Conservation (phyloP, 2,113 vertebrate species). For the Capreolus pygargus region DNA sequence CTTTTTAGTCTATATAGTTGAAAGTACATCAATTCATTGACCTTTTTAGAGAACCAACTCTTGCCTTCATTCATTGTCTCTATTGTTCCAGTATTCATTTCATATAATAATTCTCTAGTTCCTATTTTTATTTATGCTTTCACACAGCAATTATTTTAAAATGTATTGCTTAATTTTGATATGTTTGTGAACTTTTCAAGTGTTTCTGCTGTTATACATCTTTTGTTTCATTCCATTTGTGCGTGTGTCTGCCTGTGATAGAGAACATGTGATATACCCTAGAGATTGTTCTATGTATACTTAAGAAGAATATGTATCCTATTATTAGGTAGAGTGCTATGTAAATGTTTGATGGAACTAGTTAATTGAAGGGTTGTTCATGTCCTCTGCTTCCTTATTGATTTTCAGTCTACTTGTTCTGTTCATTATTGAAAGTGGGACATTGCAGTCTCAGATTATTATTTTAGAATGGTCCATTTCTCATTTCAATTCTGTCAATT, state of each 20-base stretch:
- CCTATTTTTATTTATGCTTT: neutral
- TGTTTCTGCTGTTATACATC: neutral
- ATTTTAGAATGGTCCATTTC: neutral
- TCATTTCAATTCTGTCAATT: neutral
- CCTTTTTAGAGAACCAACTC: neutral
- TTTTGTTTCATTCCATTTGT: neutral
- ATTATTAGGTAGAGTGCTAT: neutral
- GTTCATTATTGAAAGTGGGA: neutral
- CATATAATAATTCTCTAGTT: neutral
- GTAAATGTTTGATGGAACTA: neutral
- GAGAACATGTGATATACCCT: neutral
- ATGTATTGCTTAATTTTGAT: neutral
- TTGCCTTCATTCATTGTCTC: neutral
- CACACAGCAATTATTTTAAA: neutral
- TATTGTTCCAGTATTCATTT: neutral
- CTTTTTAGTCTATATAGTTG: neutral
- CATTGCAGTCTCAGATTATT: neutral
- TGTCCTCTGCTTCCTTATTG: neutral
- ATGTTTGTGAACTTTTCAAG: neutral
- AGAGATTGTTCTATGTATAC: neutral
- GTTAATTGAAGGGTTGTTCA: neutral
- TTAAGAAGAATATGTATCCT: neutral
- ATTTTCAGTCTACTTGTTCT: neutral
- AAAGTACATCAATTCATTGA: neutral
- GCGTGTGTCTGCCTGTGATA: neutral